Evolutionary conservation across 2,113 vertebrate genomes (phyloP), one percentile per base, ranked within the genome.

Genomic region (Rhombomys opimus): DNA sequence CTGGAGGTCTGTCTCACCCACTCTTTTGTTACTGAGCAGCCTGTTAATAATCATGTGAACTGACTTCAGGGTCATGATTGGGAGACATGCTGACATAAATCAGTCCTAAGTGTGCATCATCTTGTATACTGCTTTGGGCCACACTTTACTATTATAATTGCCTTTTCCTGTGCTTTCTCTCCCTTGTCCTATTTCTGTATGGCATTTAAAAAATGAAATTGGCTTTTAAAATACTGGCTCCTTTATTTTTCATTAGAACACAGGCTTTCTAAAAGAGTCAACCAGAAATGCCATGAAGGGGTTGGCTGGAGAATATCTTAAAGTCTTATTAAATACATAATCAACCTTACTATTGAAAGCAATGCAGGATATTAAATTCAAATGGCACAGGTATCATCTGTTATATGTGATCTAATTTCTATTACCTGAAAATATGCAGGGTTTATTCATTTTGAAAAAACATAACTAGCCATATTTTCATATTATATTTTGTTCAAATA

Each of bases 171-270:
- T 95, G 81, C 63, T 86, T 97, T 95, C 41, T 93, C 67, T 78
- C 65, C 27, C 90, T 98, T 88, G 77, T 87, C 95, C 92, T 95
- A 95, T 97, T 96, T 97, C 96, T 61, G 65, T 30, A 7, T 97
- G 97, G 95, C 95, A 97, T 97, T 97, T 98, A 87, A 95, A 46
- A 97, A 97, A 96, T 96, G 94, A 97, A 98, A 97, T 95, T 95
- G 95, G 82, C 70, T 97, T 96, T 94, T 97, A 93, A 97, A 97
- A 98, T 97, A 97, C n/a, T 70, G 94, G 78, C 88, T 96, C 20
- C 63, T 97, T 95, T 95, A 72, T 92, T 95, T 97, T 95, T 84
- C 92, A 95, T 96, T 96, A 96, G 72, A 78, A 95, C 13, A 68
- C 52, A 91, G 78, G 68, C 73, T 94, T 90, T 87, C 59, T 72